Base-by-base conservation (phyloP, 2,113 vertebrate genomes). In the Nannospalax galili region DNA sequence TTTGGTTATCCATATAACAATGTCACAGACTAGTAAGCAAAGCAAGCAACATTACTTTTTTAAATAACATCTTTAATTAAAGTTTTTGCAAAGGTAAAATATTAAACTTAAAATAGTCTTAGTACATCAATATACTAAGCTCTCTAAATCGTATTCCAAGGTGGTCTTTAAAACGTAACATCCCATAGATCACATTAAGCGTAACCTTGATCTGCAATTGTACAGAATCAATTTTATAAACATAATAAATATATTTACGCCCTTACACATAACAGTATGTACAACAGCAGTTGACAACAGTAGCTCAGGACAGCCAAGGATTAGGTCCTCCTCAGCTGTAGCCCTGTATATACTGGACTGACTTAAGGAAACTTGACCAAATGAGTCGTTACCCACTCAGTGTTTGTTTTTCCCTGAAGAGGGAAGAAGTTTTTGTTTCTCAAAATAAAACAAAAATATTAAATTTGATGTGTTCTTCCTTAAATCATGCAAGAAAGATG, bases 11-110 rank as follows among this genome's bases (percentile, higher is more conserved):
- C 94, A 82, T 64, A 37, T 92, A 93, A 85, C 60, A 95, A 91
- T 75, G 70, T 56, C 90, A 95, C 73, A 93, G 48, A 95, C 84
- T 93, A 95, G 88, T 93, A 97, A 97, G 94, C 89, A 97, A 95
- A 97, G 89, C 97, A 97, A 96, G 98, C 98, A 97, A 97, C 92
- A 93, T 97, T 98, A 90, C 97, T 98, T 98, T 98, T 98, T 99
- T 98, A 99, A 99, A 99, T 98, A 98, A 98, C 98, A 99, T 99
- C 98, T 99, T 99, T 99, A 99, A 99, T 99, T 98, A 98, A 99
- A 98, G 97, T 98, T 98, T 99, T 99, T 99, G 99, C 98, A 99
- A 99, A 99, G 98, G 98, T 99, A 99, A 99, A 99, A 99, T 99
- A 98, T 98, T 99, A 99, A 99, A 99, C 98, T 98, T 98, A 98